Evolutionary conservation across 2,888 invertebrate species (phyloP), one percentile per base, ranked within the genome.

Genomic region (Diarsia dahlii): DNA sequence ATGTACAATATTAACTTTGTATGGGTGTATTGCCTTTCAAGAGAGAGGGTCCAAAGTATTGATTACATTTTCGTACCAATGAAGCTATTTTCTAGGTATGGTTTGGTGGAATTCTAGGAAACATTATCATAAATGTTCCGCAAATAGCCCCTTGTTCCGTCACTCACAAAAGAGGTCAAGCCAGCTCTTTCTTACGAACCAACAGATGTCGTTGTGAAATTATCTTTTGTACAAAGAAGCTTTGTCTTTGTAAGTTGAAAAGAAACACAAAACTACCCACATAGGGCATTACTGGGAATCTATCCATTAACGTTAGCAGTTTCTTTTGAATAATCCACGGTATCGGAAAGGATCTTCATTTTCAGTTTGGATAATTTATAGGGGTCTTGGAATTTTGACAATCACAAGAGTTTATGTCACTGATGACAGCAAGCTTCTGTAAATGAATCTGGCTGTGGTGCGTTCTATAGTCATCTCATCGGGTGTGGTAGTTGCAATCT

Each of bases 171-270:
- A 71, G 46, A 73, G 56, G 56, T 20, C 23, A 58, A 64, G 74
- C 76, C 46, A 76, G 64, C n/a, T 46, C n/a, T 69, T 71, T 52
- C 65, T 73, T 70, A 70, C 28, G 60, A 74, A 76, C 34, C 62
- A 76, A 72, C 56, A 78, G 67, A 76, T 74, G 65, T 77, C 66
- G 71, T 76, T 80, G 69, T 69, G 46, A 50, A 80, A 75, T 84
- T 86, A 84, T 84, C 66, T 72, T 64, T 86, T 63, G 69, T 45
- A 52, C 72, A 60, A 74, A 83, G 56, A 71, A 75, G 68, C 66
- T 80, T 84, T 81, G 71, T 75, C 66, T 83, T 71, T 46, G 64
- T 64, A 23, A 12, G 62, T 64, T 52, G 12, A 60, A 60, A 62
- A 71, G 18, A 78, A 67, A 65, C 12, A 39, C 39, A 63, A 20